These are phyloP conservation scores for Rhagonycha lutea DNA, from an alignment of 2,888 invertebrate genomes.

Conservation along the genomic window DNA sequence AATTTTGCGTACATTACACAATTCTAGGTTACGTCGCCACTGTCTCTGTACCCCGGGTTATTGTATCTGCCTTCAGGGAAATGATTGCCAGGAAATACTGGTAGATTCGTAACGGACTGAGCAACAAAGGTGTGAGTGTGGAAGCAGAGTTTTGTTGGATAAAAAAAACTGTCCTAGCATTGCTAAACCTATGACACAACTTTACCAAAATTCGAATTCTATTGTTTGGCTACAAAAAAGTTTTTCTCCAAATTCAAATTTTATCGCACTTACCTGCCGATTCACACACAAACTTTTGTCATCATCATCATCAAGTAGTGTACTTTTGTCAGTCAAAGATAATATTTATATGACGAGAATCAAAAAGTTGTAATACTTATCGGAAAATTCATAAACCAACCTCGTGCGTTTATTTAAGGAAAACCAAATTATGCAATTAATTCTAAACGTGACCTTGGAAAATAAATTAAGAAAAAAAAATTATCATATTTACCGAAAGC, in stretches of 20 bases:
- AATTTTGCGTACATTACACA: too few species aligned
- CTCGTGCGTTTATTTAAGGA: background rate
- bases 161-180: too few species aligned
- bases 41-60: background rate
- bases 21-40: too few species aligned
- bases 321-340: background rate
- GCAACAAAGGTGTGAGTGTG: background rate
- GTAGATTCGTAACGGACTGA: background rate
- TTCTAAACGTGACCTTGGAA: background rate
- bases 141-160: background rate
- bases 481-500: constrained; percentile 1
- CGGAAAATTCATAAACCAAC: background rate
- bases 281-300: background rate
- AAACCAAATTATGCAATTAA: background rate
- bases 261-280: background rate
- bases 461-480: background rate
- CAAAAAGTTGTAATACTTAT: constrained; percentile 3
- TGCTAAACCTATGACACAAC: background rate
- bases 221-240: background rate
- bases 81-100: too few species aligned
- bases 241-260: background rate
- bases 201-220: background rate
- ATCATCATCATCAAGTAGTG: background rate
- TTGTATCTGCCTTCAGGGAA: background rate
- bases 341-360: constrained; percentile 1